Percentiles rank a stretch among this genome's conserved stretches.
phyloP scores from a whole-genome alignment of 2,888 invertebrate genomes.

The Leptinotarsa haldemani region DNA sequence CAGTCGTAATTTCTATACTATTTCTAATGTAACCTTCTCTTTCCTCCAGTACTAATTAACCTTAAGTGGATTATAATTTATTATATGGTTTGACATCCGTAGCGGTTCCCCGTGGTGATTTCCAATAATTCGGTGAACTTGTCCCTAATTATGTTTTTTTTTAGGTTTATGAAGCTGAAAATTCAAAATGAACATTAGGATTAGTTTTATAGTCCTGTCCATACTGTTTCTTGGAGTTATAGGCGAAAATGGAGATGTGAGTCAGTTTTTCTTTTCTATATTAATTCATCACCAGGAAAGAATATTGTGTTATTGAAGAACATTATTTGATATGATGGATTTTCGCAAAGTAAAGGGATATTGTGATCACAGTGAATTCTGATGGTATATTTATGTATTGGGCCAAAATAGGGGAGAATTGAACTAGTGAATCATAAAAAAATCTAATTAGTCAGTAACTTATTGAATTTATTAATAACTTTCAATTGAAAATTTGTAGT shows the following conservation, averaged over 20 bases:
- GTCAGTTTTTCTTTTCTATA: background rate
- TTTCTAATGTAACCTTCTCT: background rate
- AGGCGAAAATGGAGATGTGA: constrained; percentile 29
- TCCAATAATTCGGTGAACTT: background rate
- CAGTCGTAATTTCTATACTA: background rate
- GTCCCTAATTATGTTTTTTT: constrained; percentile 10
- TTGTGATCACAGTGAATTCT: too few relatives aligned
- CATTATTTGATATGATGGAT: background rate
- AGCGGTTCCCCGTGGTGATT: background rate
- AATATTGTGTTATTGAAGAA: background rate
- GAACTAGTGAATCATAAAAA: too few relatives aligned
- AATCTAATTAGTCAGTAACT: too few relatives aligned
- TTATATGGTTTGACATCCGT: background rate
- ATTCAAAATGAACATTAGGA: constrained; percentile 38
- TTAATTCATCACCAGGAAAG: background rate
- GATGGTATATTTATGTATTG: too few relatives aligned
- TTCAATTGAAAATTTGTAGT: too few relatives aligned
- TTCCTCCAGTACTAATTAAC: background rate
- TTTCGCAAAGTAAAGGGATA: background rate
- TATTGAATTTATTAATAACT: too few relatives aligned
- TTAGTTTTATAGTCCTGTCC: constrained; percentile 30
- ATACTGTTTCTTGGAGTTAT: constrained; percentile 32
- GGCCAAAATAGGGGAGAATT: too few relatives aligned
- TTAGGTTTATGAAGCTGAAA: constrained; percentile 40
- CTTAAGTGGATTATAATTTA: constrained; percentile 4